Evolutionary conservation across 2,888 invertebrate genomes (phyloP).

Genomic region (Sarcophaga rosellei): DNA sequence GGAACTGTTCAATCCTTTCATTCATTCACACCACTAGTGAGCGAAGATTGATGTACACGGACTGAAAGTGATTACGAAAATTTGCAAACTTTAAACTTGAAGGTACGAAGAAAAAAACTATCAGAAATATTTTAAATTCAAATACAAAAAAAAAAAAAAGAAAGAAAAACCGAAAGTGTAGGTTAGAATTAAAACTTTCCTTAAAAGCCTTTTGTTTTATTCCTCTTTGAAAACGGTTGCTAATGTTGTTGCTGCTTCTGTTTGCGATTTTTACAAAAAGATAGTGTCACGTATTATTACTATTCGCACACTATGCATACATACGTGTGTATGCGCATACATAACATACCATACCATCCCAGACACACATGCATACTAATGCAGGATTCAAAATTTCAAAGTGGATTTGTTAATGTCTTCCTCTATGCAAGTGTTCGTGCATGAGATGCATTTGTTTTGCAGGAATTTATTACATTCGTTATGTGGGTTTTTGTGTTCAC

Average conservation of each 20-base stretch:
- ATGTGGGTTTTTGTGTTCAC: slow-evolving; percentile 42
- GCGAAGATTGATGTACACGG: slow-evolving; percentile 15
- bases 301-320: neutral
- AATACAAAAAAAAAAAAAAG: slow-evolving; percentile 4
- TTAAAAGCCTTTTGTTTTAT: slow-evolving; percentile 24
- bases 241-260: neutral
- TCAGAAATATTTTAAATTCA: slow-evolving; percentile 10
- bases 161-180: slow-evolving; percentile 18
- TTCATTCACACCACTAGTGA: no score
- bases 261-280: slow-evolving; percentile 20
- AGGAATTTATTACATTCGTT: slow-evolving; percentile 38
- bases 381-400: neutral
- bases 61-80: slow-evolving; percentile 59
- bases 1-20: no score
- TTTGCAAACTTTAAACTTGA: slow-evolving; percentile 66
- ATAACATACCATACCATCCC: neutral
- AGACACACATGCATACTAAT: neutral
- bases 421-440: neutral
- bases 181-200: slow-evolving; percentile 36
- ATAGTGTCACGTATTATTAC: slow-evolving; percentile 47
- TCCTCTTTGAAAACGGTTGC: neutral
- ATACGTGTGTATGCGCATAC: neutral
- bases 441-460: neutral
- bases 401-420: neutral
- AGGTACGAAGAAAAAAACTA: slow-evolving; percentile 37